A percentile compares a stretch with the other conserved stretches of the same genome.
Conservation (phyloP, 2,797 vertebrate species). For the Bradypodion pumilum region DNA sequence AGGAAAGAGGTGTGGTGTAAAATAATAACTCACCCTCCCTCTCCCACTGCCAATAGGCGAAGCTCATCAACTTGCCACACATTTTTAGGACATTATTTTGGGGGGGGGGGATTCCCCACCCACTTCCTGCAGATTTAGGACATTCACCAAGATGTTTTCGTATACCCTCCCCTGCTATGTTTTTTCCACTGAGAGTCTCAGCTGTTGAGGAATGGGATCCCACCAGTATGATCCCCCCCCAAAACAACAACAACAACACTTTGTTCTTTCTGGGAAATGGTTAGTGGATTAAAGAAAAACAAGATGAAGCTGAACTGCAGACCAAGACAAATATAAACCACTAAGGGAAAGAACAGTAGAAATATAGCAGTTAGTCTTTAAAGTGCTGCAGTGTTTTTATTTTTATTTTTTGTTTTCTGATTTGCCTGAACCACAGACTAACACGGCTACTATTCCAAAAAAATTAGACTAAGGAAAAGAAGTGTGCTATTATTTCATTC, state of each 20-base stretch:
- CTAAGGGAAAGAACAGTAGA: not conserved
- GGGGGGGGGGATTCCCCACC: not conserved
- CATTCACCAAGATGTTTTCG: not conserved
- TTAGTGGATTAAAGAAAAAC: slow-evolving; percentile 7
- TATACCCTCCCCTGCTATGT: not conserved
- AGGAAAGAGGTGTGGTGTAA: not conserved
- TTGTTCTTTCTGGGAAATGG: not conserved
- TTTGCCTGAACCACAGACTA: no score
- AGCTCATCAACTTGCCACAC: not conserved
- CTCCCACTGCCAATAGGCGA: no score
- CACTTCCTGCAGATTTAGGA: not conserved
- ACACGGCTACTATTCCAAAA: no score
- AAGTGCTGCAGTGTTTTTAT: no score
- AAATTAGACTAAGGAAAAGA: no score
- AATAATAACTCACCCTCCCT: not conserved
- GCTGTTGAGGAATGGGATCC: not conserved
- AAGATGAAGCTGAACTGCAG: not conserved
- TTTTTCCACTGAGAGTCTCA: not conserved
- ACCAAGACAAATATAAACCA: not conserved
- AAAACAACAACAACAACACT: not conserved
- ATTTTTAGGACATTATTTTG: not conserved
- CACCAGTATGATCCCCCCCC: no score
- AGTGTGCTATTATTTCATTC: no score
- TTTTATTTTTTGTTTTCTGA: no score
- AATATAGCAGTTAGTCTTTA: no score